phyloP scores from a whole-genome alignment of 1,140 invertebrate genomes.

The Lepeophtheirus salmonis region DNA sequence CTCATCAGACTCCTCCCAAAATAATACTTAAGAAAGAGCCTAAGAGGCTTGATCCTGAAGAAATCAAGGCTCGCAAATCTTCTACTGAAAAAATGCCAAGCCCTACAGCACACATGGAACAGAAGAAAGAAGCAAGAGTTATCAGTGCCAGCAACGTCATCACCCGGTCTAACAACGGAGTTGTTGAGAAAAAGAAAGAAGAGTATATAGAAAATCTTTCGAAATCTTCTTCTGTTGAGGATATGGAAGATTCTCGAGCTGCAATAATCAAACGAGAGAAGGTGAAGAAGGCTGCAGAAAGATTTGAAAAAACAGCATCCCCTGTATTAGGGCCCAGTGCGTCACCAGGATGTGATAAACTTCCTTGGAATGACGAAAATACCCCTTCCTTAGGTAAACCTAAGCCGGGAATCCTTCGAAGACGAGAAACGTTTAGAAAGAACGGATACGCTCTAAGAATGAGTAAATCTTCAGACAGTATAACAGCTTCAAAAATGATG shows the following conservation, averaged over 20 bases:
- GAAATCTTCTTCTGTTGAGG: neutral
- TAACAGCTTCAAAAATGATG: constrained; percentile 14
- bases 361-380: neutral
- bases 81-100: neutral
- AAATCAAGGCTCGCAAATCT: neutral
- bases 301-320: constrained; percentile 6
- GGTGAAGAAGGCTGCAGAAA: constrained; percentile 15
- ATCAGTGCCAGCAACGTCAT: neutral
- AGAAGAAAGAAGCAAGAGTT: neutral
- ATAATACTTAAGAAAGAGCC: constrained; percentile 11
- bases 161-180: neutral
- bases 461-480: constrained; percentile 18
- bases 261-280: neutral
- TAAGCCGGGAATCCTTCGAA: neutral
- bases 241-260: neutral
- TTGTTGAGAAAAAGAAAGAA: constrained; percentile 1
- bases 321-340: neutral
- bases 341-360: neutral
- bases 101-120: neutral
- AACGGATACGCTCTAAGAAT: constrained; percentile 14
- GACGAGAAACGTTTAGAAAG: neutral
- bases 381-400: neutral
- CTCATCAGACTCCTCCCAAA: neutral
- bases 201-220: neutral
- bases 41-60: constrained; percentile 1